phyloP scores from a whole-genome alignment of 2,888 invertebrate species.

The Acronicta alni region DNA sequence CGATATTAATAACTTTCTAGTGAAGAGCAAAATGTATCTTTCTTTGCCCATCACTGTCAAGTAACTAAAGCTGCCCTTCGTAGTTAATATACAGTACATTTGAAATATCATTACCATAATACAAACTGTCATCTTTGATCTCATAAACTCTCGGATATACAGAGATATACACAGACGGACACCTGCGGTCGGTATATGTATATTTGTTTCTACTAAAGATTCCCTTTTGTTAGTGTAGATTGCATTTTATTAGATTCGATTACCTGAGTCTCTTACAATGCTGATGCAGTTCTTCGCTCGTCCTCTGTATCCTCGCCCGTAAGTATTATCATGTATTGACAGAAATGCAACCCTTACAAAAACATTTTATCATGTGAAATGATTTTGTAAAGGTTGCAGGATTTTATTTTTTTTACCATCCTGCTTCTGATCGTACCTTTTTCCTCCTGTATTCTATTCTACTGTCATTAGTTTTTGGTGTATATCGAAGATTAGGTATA shows the following conservation, averaged over 20 bases:
- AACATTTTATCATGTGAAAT: no score
- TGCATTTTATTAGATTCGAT: no score
- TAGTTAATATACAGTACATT: slow-evolving; percentile 25
- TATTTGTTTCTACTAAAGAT: neutral
- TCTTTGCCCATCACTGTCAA: slow-evolving; percentile 26
- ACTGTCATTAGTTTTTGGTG: no score
- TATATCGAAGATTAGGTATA: no score
- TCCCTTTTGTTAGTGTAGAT: neutral
- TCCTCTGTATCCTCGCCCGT: neutral
- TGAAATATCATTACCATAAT: slow-evolving; percentile 12
- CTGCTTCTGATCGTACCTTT: no score
- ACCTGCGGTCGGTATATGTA: slow-evolving; percentile 1
- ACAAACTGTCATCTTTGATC: slow-evolving; percentile 45
- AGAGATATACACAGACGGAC: slow-evolving; percentile 10
- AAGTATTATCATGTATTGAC: neutral
- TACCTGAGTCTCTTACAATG: no score
- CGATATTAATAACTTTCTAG: slow-evolving; percentile 30
- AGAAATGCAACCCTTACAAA: no score
- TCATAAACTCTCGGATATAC: slow-evolving; percentile 9
- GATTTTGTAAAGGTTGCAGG: no score
- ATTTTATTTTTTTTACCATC: no score
- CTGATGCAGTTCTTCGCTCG: no score
- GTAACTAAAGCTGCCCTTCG: slow-evolving; percentile 2
- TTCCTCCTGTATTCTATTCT: no score
- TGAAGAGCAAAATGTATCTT: slow-evolving; percentile 20